A percentile compares a stretch with the other conserved stretches of the same genome.
phyloP scores from a whole-genome alignment of 2,888 invertebrate species.

The Onthophagus sagittarius region DNA sequence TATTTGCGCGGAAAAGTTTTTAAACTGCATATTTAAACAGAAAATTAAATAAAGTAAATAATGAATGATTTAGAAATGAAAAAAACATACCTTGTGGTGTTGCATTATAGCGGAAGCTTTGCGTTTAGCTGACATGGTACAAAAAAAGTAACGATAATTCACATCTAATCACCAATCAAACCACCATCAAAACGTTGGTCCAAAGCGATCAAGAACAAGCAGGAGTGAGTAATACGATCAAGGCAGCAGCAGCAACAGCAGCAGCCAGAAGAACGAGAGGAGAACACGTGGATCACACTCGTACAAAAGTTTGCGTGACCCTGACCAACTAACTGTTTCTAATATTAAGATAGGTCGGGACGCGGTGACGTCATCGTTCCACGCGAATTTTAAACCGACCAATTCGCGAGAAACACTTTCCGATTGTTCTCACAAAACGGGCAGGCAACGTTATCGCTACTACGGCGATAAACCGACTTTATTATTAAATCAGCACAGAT shows the following conservation, averaged over 20 bases:
- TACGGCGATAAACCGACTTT: not conserved
- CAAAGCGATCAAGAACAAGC: too few relatives aligned
- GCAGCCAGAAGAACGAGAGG: constrained; percentile 15
- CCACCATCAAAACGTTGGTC: too few relatives aligned
- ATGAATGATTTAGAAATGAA: not conserved
- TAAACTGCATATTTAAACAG: too few relatives aligned
- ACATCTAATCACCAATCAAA: constrained; percentile 10
- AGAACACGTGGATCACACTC: constrained; percentile 24
- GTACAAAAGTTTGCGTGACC: constrained; percentile 33
- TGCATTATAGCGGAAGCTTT: constrained; percentile 71
- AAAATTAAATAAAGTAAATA: too few relatives aligned
- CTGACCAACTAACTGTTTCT: constrained; percentile 46
- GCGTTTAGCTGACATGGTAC: constrained; percentile 63
- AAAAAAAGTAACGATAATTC: constrained; percentile 10
- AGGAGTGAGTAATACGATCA: constrained; percentile 7
- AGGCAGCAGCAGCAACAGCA: constrained; percentile 16
- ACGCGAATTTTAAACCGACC: constrained; percentile 28
- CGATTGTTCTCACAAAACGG: not conserved
- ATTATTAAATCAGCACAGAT: too few relatives aligned
- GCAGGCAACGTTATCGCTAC: not conserved
- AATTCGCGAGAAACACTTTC: not conserved
- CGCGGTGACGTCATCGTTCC: constrained; percentile 32
- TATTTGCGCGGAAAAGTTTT: too few relatives aligned
- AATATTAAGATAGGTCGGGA: constrained; percentile 47
- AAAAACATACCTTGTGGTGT: constrained; percentile 51